Evolutionary conservation across 92 coral and sea anemone species (phyloP).

Genomic region (Porites divaricata): DNA sequence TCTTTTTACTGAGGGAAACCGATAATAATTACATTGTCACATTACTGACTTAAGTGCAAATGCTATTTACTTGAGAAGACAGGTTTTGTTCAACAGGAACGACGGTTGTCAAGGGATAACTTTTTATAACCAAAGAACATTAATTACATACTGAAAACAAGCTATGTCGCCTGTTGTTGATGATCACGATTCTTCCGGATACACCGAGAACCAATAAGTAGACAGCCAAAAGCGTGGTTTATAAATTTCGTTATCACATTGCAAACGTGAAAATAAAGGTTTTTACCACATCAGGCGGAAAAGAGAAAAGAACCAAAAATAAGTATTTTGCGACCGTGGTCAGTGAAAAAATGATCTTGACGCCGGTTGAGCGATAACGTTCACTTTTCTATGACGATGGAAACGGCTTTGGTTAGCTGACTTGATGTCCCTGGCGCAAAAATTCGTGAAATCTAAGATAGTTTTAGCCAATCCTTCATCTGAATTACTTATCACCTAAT

Average conservation of each 20-base stretch:
- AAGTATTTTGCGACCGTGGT: no score
- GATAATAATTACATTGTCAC: not conserved
- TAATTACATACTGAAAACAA: not conserved
- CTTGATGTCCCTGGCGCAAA: not conserved
- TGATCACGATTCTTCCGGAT: not conserved
- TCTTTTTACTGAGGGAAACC: not conserved
- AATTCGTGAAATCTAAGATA: not conserved
- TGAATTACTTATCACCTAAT: not conserved
- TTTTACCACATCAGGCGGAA: no score
- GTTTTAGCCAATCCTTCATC: not conserved
- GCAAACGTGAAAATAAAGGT: no score
- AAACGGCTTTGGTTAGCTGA: no score
- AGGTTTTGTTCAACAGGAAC: not conserved
- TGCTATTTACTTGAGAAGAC: not conserved
- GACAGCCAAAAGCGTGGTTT: no score
- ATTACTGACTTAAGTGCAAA: not conserved
- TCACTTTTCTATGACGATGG: no score
- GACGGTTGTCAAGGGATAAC: conserved; percentile 19
- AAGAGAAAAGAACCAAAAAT: no score
- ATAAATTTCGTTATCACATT: no score
- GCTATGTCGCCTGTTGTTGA: not conserved
- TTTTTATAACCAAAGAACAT: not conserved
- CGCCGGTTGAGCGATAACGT: no score
- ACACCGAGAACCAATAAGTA: no score
- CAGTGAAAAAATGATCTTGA: no score